Percentiles rank a stretch among this genome's conserved stretches.
Conservation (phyloP, 2,888 invertebrate species). For the Drosophila kokeensis region DNA sequence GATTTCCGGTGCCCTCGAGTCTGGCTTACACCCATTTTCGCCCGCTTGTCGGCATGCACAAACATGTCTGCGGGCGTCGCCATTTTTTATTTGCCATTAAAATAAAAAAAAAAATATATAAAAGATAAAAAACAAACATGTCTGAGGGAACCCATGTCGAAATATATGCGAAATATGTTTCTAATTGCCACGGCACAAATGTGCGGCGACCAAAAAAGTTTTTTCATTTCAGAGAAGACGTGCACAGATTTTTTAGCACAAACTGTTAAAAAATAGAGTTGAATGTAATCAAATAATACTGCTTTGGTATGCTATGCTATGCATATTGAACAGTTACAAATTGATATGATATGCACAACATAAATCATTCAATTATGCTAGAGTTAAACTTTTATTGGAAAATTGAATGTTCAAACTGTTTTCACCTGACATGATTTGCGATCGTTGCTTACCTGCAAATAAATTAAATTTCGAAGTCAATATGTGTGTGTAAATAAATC, state of each 20-base stretch:
- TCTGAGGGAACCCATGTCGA: constrained; percentile 38
- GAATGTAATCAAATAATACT: constrained; percentile 29
- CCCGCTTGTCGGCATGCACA: constrained; percentile 57
- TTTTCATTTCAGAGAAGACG: constrained; percentile 42
- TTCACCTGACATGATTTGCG: constrained; percentile 1
- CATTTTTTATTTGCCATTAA: constrained; percentile 61
- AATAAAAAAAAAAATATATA: neutral
- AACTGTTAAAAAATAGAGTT: constrained; percentile 11
- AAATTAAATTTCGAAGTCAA: neutral
- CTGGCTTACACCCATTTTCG: constrained; percentile 16
- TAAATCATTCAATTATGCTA: constrained; percentile 3
- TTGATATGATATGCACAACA: constrained; percentile 23
- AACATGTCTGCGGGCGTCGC: constrained; percentile 63
- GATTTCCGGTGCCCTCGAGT: constrained; percentile 35
- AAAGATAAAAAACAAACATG: constrained; percentile 18
- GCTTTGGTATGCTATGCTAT: neutral
- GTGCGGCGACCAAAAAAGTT: constrained; percentile 15
- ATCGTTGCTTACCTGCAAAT: constrained; percentile 47
- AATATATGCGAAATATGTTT: constrained; percentile 58
- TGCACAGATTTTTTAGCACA: constrained; percentile 46
- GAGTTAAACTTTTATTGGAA: neutral
- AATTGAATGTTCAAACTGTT: neutral
- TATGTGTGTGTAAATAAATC: neutral
- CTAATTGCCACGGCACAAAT: constrained; percentile 57
- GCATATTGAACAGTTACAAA: constrained; percentile 44